Percentiles rank a stretch among this genome's conserved stretches.
These are phyloP conservation scores for Natrix natrix DNA, from an alignment of 2,797 vertebrate species.

Conservation along the genomic window DNA sequence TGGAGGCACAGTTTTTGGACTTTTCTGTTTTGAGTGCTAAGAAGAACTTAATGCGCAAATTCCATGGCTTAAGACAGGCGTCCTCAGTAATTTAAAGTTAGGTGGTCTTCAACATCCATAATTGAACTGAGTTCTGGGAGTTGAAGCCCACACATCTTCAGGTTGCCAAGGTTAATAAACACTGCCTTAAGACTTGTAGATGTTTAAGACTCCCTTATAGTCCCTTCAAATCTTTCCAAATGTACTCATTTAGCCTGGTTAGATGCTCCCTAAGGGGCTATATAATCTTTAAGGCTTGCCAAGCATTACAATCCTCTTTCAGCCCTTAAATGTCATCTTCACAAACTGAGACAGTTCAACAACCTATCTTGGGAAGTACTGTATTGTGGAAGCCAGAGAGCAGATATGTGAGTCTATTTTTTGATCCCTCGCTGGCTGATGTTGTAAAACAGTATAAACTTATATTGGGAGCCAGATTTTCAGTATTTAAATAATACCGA, in stretches of 20 bases:
- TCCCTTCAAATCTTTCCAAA: neutral
- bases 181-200: neutral
- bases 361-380: neutral
- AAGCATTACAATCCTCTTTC: neutral
- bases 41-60: neutral
- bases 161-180: neutral
- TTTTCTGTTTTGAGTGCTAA: neutral
- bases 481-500: slow-evolving; percentile 36
- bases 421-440: slow-evolving; percentile 37
- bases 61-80: neutral
- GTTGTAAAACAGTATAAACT: slow-evolving; percentile 38
- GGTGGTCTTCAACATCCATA: neutral
- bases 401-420: neutral
- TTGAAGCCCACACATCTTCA: neutral
- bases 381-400: neutral
- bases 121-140: neutral
- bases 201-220: neutral
- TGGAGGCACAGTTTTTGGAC: neutral
- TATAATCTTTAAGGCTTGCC: neutral
- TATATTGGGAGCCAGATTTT: slow-evolving; percentile 36
- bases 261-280: neutral
- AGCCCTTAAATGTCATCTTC: neutral
- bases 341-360: neutral
- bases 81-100: neutral
- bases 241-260: neutral